Evolutionary conservation across 2,797 vertebrate species (phyloP).

Genomic region (Pangasius mekongensis): DNA sequence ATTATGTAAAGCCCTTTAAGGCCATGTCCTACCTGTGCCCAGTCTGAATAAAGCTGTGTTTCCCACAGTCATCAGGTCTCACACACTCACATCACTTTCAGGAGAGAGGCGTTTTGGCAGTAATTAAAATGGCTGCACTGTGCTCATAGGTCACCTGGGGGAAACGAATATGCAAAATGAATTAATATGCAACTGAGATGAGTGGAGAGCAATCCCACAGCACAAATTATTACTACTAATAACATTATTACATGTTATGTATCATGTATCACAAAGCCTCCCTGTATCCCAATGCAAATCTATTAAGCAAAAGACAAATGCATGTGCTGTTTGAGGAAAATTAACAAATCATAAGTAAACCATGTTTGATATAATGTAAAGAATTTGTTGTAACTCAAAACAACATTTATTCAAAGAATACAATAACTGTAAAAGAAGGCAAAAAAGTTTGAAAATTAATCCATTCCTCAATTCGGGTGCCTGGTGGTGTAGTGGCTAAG

Average conservation of each 20-base stretch:
- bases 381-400: neutral
- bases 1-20: slow-evolving; percentile 66
- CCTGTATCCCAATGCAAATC: neutral
- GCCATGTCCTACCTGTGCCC: slow-evolving; percentile 71
- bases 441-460: neutral
- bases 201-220: slow-evolving; percentile 42
- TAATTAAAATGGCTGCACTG: slow-evolving; percentile 50
- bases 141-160: slow-evolving; percentile 46
- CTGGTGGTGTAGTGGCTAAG: too few relatives aligned
- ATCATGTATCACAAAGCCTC: neutral
- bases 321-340: neutral
- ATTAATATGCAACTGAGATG: slow-evolving; percentile 42
- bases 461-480: neutral
- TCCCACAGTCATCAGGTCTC: slow-evolving; percentile 26
- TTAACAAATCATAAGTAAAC: neutral
- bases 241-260: slow-evolving; percentile 17
- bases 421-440: neutral
- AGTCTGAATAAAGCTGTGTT: slow-evolving; percentile 56
- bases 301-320: neutral
- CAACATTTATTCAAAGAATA: neutral
- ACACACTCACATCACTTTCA: slow-evolving; percentile 24
- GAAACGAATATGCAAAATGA: slow-evolving; percentile 47
- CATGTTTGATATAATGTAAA: neutral
- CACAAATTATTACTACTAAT: slow-evolving; percentile 43
- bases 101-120: slow-evolving; percentile 27